Percentiles rank a stretch among this genome's conserved stretches.
Evolutionary conservation across 2,113 vertebrate species (phyloP).

Genomic region (Psilopogon haemacephalus): DNA sequence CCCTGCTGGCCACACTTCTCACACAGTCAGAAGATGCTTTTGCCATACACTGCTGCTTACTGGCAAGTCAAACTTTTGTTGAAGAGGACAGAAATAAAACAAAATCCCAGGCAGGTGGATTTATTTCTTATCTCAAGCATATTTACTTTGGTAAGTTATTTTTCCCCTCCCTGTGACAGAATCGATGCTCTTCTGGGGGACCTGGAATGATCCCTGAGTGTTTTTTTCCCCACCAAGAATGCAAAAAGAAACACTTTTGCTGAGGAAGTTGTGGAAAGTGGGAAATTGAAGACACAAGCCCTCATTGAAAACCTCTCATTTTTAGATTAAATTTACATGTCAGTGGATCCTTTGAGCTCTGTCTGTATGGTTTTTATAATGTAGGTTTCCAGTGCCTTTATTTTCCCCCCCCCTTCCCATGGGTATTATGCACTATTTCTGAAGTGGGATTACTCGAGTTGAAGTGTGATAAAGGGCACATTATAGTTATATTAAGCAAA

Average conservation of each 20-base stretch:
- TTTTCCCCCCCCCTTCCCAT: neutral
- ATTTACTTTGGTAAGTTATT: neutral
- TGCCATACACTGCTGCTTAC: neutral
- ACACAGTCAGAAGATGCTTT: neutral
- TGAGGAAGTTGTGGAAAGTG: conserved; percentile 31
- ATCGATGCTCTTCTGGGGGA: neutral
- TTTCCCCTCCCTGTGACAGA: neutral
- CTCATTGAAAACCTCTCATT: conserved; percentile 42
- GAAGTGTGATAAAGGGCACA: conserved; percentile 63
- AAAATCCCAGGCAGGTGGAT: neutral
- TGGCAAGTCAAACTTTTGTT: neutral
- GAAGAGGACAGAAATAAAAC: neutral
- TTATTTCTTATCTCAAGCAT: conserved; percentile 17
- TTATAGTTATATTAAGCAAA: conserved; percentile 50
- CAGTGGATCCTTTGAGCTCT: conserved; percentile 34
- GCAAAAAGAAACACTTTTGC: conserved; percentile 36
- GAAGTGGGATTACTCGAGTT: conserved; percentile 37
- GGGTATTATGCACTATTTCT: conserved; percentile 22
- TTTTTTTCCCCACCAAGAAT: conserved; percentile 17
- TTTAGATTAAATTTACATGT: conserved; percentile 57
- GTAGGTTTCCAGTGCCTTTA: neutral
- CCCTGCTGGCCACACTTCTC: neutral
- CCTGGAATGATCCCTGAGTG: neutral
- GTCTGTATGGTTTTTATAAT: conserved; percentile 1
- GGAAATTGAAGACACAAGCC: conserved; percentile 47